Base-by-base conservation (phyloP, 2,113 vertebrate species). In the Polypterus bichir region DNA sequence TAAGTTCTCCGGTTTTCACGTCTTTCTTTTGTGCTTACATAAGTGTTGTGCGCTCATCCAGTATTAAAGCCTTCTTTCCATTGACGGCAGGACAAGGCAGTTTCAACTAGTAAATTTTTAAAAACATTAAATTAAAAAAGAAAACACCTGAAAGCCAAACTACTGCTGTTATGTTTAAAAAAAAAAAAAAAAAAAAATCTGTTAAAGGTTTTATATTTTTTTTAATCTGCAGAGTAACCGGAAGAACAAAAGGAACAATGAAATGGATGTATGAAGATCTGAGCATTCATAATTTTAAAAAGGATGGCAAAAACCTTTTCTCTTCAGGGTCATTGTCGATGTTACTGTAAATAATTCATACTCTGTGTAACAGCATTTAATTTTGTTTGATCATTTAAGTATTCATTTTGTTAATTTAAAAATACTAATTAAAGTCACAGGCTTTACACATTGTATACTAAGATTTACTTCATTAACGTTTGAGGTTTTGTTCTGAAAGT, bases 241-340 rank as follows among this genome's bases (percentile, higher is more conserved):
- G 79, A 96, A 89, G 74, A 88, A 86, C 48, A 93, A 90, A 76
- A 92, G 83, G 70, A 81, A 79, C 49, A 79, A 77, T 4, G 88
- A 97, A 68, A 74, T 81, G 9, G 90, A 94, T 77, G 80, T 86
- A 73, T 91, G 82, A 87, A 86, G 76, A 57, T 8, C 8, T 80
- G 77, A 84, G 79, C 49, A 62, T 10, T 4, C 51, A 57, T 72
- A 69, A 27, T 72, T 65, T 64, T 61, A 75, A 60, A 70, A 65
- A 44, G 66, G 68, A 71, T 66, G 62, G 66, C 54, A 6, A 51
- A 51, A 48, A 56, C 58, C 44, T 11, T 64, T 66, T 27, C 63
- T 63, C 63, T 78, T 77, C 77, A 81, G 74, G 76, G 69, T 77
- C 82, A 48, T 69, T 52, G 60, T 59, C 58, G 9, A 7, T 48